phyloP scores from a whole-genome alignment of 2,797 vertebrate genomes.

The Chrysolophus pictus region DNA sequence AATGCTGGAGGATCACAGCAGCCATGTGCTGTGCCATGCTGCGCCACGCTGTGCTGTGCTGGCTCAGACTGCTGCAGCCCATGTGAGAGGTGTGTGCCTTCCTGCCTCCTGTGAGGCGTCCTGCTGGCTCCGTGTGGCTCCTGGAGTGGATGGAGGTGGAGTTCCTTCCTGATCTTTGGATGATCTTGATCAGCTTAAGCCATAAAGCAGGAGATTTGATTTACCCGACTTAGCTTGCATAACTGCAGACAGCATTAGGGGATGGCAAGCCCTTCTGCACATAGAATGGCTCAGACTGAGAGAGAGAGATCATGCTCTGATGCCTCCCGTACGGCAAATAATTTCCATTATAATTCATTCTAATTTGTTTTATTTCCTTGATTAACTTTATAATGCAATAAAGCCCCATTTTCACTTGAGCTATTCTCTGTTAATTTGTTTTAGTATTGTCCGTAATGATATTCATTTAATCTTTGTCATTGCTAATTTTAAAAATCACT shows the following conservation, averaged over 20 bases:
- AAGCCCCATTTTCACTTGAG: conserved; percentile 61
- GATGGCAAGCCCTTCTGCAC: conserved; percentile 44
- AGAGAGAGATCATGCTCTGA: conserved; percentile 47
- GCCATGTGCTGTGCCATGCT: neutral
- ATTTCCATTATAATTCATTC: conserved; percentile 73
- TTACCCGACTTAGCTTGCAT: conserved; percentile 59
- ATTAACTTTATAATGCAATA: conserved; percentile 74
- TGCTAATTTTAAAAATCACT: conserved; percentile 68
- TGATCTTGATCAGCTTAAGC: conserved; percentile 64
- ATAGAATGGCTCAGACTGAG: conserved; percentile 44
- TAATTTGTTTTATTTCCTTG: conserved; percentile 75
- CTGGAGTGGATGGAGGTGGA: conserved; percentile 43
- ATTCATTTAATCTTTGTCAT: conserved; percentile 71
- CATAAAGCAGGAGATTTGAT: conserved; percentile 64
- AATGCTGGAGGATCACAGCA: neutral
- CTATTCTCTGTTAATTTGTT: conserved; percentile 73
- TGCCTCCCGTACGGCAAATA: conserved; percentile 62
- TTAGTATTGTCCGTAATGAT: conserved; percentile 69
- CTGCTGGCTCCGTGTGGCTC: neutral
- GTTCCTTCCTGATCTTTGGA: conserved; percentile 62
- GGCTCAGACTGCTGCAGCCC: conserved; percentile 9
- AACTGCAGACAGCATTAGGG: conserved; percentile 53
- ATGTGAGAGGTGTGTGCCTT: conserved; percentile 33
- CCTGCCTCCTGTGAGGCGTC: neutral
- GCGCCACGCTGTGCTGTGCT: neutral